Percentiles rank a stretch among this genome's conserved stretches.
These are phyloP conservation scores for Stichopus chloronotus DNA, from an alignment of 35 echinoderm and acorn worm species.

Conservation along the genomic window DNA sequence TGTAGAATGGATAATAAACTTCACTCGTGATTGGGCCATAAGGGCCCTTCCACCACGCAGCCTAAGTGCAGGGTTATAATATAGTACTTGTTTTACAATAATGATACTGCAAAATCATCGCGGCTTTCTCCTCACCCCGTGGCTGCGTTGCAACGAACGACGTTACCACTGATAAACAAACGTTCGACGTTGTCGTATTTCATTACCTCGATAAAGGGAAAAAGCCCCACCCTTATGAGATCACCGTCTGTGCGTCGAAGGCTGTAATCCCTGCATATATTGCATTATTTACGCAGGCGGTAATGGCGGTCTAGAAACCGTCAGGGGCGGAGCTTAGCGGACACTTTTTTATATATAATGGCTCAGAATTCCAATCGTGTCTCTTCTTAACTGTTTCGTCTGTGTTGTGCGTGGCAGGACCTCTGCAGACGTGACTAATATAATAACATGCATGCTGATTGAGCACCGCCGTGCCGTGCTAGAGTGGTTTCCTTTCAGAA, in stretches of 20 bases:
- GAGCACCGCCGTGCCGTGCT: not conserved
- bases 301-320: slow-evolving; percentile 6
- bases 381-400: not conserved
- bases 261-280: not conserved
- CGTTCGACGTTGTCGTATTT: too few species aligned
- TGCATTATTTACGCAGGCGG: not conserved
- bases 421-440: too few species aligned
- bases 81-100: too few species aligned
- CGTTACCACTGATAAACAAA: too few species aligned
- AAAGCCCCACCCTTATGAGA: not conserved
- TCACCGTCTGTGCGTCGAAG: not conserved
- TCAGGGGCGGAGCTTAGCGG: not conserved
- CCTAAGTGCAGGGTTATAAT: too few species aligned
- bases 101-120: too few species aligned
- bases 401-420: not conserved
- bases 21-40: too few species aligned
- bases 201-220: not conserved
- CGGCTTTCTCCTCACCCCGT: too few species aligned
- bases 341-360: not conserved
- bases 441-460: not conserved
- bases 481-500: slow-evolving; percentile 9
- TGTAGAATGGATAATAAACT: too few species aligned
- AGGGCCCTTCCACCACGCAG: too few species aligned
- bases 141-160: too few species aligned
- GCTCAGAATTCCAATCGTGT: not conserved